phyloP scores from a whole-genome alignment of 1,140 invertebrate genomes.

The Hetaerina americana region DNA sequence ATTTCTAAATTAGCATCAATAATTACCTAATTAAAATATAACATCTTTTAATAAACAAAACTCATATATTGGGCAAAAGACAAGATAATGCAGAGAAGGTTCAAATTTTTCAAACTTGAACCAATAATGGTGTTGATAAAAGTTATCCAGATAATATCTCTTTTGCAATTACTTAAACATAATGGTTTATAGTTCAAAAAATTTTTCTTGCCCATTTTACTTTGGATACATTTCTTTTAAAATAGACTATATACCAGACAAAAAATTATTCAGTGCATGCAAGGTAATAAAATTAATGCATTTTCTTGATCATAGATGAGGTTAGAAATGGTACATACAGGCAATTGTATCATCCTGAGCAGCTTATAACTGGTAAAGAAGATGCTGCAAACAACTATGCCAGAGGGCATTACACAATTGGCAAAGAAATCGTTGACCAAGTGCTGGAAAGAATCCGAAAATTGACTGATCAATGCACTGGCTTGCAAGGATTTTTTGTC shows the following conservation, averaged over 20 bases:
- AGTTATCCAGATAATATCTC: neutral
- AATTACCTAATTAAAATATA: too few relatives aligned
- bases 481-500: slow-evolving; percentile 60
- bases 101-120: too few relatives aligned
- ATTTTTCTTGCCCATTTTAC: slow-evolving; percentile 1
- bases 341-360: slow-evolving; percentile 54
- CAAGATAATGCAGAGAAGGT: too few relatives aligned
- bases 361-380: slow-evolving; percentile 61
- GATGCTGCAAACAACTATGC: slow-evolving; percentile 54
- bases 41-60: too few relatives aligned
- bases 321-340: slow-evolving; percentile 46
- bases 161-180: neutral
- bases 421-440: slow-evolving; percentile 37
- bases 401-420: slow-evolving; percentile 43
- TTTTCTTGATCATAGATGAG: slow-evolving; percentile 30
- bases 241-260: too few relatives aligned
- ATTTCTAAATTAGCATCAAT: too few relatives aligned
- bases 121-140: neutral
- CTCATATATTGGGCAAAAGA: too few relatives aligned
- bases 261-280: too few relatives aligned
- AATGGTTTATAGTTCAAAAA: neutral
- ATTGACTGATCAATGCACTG: slow-evolving; percentile 24
- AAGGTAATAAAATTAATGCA: neutral
- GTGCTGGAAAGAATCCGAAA: slow-evolving; percentile 27
- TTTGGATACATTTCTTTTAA: neutral